phyloP scores from a whole-genome alignment of 2,113 vertebrate genomes.

The Hassar affinis region DNA sequence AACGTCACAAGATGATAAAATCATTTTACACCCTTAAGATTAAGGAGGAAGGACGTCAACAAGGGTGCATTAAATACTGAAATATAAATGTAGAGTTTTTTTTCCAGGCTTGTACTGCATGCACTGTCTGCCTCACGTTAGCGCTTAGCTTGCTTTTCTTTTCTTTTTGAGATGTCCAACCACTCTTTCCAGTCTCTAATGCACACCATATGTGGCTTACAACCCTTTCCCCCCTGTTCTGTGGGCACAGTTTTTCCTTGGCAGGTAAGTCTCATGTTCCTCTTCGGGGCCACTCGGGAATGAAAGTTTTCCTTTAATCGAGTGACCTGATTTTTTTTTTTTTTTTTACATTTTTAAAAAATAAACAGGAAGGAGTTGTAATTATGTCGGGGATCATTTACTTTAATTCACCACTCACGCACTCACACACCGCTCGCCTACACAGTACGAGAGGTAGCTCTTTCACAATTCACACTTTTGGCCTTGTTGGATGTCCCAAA shows the following conservation, averaged over 20 bases:
- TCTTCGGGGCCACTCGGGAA: not conserved
- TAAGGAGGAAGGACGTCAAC: not conserved
- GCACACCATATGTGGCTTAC: conserved; percentile 24
- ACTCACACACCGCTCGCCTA: not conserved
- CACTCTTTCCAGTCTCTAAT: conserved; percentile 30
- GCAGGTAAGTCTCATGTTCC: conserved; percentile 25
- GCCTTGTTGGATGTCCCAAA: conserved; percentile 53
- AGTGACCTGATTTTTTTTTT: conserved; percentile 23
- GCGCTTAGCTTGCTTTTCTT: conserved; percentile 59
- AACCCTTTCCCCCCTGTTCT: not conserved
- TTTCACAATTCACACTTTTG: conserved; percentile 57
- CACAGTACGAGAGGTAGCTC: not conserved
- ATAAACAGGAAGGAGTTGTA: conserved; percentile 47
- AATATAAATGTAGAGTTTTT: not conserved
- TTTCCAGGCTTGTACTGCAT: not conserved
- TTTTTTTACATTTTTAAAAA: not conserved
- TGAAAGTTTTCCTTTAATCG: conserved; percentile 8
- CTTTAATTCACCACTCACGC: conserved; percentile 55
- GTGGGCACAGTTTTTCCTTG: conserved; percentile 9
- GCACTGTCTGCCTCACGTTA: conserved; percentile 48
- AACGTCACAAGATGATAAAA: not conserved
- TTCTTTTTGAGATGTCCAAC: conserved; percentile 35
- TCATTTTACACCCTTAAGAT: not conserved
- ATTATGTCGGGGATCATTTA: conserved; percentile 55
- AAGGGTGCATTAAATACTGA: not conserved